Base-by-base conservation (phyloP, 1,140 invertebrate species). In the Diuraphis noxia region DNA sequence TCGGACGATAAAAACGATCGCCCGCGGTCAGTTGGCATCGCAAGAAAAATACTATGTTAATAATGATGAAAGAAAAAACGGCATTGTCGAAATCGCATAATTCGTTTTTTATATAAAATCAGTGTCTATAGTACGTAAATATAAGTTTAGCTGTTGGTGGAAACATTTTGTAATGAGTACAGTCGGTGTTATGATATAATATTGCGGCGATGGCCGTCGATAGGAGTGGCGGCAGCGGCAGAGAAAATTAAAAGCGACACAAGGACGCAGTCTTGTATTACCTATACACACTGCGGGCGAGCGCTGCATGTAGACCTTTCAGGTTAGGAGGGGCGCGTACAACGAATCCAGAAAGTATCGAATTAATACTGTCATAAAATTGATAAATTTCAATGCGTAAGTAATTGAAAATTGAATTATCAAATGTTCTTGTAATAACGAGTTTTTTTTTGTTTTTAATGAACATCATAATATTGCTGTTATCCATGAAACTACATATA, bases 211-310 rank as follows among this genome's bases (percentile, higher is more conserved):
- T n/a, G 56, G 56, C 13, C 56, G 30, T 72, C 56, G 56, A 72
- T 25, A 40, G 79, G 79, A 81, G 38, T 81, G 79, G 79, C 38
- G 34, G 34, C 2, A 6, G 36, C 23, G 36, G 21, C 77, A 21
- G 38, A 81, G 38, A 81, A 81, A 81, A 81, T 38, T 81, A 25
- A 81, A 81, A 81, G 9, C 21, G 79, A 81, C 79, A 81, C 79
- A 81, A 81, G 79, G 79, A 81, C 79, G 23, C 36, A 4, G 79
- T 36, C 38, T 81, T 81, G 79, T 38, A 40, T 81, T 81, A 38
- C 36, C 79, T 36, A 13, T 72, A n/a, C 30, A 72, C 56, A 72
- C 13, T 72, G 56, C 56, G 6, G 56, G 30, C 52, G 30, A 30
- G 25, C 10, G 10, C 52, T 56, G 52, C 56, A n/a, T n/a, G n/a